These are phyloP conservation scores for Sialia sialis DNA, from an alignment of 2,113 vertebrate species.

Conservation along the genomic window DNA sequence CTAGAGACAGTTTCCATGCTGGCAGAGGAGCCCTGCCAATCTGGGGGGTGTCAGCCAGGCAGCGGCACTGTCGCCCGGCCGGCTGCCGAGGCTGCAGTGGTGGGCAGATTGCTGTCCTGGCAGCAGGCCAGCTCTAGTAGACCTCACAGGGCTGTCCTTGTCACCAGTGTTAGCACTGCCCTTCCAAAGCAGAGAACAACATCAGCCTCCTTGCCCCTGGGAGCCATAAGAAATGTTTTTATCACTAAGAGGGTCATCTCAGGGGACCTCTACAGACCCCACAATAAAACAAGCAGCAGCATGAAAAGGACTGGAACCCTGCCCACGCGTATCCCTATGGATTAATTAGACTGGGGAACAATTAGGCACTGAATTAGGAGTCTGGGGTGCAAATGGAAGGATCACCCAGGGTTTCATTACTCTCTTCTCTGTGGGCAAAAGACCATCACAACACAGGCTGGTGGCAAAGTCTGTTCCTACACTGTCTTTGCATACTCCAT, in stretches of 20 bases:
- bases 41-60: not conserved
- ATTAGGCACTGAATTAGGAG: not conserved
- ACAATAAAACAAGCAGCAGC: not conserved
- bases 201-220: not conserved
- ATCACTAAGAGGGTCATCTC: not conserved
- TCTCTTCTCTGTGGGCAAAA: not conserved
- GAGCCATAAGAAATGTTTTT: not conserved
- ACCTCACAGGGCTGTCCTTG: not conserved
- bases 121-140: not conserved
- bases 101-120: not conserved
- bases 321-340: fast-evolving
- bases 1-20: not conserved
- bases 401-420: not conserved
- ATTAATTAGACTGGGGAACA: not conserved
- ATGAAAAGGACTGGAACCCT: not conserved
- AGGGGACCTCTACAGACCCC: fast-evolving
- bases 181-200: not conserved
- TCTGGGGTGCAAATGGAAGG: not conserved
- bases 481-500: not conserved
- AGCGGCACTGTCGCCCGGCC: not conserved
- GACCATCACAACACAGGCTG: not conserved
- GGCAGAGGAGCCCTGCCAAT: conserved; percentile 12
- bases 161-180: not conserved
- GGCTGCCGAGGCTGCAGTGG: not conserved
- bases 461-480: not conserved